Base-by-base conservation (phyloP, 2,797 vertebrate species). In the Tinamus major region DNA sequence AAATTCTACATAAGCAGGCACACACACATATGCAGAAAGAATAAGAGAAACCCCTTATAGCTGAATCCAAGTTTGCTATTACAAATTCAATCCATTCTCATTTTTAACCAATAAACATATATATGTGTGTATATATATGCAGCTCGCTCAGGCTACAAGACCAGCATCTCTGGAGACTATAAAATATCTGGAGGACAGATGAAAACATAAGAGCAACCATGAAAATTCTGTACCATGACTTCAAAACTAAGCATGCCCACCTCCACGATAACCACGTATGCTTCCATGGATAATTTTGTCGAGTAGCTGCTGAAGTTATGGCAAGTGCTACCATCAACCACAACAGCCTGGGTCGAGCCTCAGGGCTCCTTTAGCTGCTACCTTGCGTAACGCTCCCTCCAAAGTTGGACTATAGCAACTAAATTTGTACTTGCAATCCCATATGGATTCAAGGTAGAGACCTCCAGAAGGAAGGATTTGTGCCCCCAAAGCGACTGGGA, bases 41-140 rank as follows among this genome's bases (percentile, higher is more conserved):
- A 49, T 33, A 49, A 42, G n/a, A 96, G 37, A 80, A 93, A 89
- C 10, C 15, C 41, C 39, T 72, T 51, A 31, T 3, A 39, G 46
- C 10, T 81, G 55, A 82, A 68, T 76, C 33, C 13, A 87, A 78
- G 26, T 24, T 79, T 71, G 55, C 58, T 68, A 10, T n/a, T 63
- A 67, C 17, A 31, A 95, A 86, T 65, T 71, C 9, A 79, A 46
- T 23, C 27, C 4, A 21, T 26, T 29, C 13, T 75, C 33, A 4
- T 56, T 75, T 89, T 86, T 67, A 29, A 76, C 46, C 46, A 53
- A 48, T 26, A 76, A 51, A 62, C 51, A 39, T 2, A 42, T 16
- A 44, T 9, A 21, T 69, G 29, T 1, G 62, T 0, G 62, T 3
- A 55, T 3, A 27, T 1, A 33, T 2, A 75, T 1, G 16, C 26